Percentiles rank a stretch among this genome's conserved stretches.
These are phyloP conservation scores for Metopia argyrocephala DNA, from an alignment of 2,888 invertebrate genomes.

Conservation along the genomic window DNA sequence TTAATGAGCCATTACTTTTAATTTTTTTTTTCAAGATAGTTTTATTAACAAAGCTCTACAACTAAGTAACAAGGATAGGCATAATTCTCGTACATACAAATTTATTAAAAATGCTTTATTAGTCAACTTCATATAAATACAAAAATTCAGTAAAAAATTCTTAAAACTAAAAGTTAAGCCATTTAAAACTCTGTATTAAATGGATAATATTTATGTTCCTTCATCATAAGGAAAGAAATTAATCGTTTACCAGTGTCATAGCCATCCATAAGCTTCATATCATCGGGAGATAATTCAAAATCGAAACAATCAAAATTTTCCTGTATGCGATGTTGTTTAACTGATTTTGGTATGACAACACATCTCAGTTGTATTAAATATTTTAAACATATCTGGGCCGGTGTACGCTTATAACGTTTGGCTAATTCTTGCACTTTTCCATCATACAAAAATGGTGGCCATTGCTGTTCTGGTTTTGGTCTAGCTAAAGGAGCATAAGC, in stretches of 20 bases:
- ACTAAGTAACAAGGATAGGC: too few relatives aligned
- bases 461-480: slow-evolving; percentile 80
- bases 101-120: too few relatives aligned
- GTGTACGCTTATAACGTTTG: slow-evolving; percentile 81
- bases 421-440: slow-evolving; percentile 80
- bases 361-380: slow-evolving; percentile 81
- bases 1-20: too few relatives aligned
- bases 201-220: slow-evolving; percentile 74
- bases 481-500: slow-evolving; percentile 87
- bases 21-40: too few relatives aligned
- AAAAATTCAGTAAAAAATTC: neutral
- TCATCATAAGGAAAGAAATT: slow-evolving; percentile 75
- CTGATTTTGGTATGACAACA: slow-evolving; percentile 81
- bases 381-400: slow-evolving; percentile 82
- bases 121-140: too few relatives aligned
- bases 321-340: slow-evolving; percentile 79
- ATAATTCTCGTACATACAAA: too few relatives aligned
- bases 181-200: slow-evolving; percentile 73
- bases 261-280: slow-evolving; percentile 74
- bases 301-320: slow-evolving; percentile 82
- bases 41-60: too few relatives aligned
- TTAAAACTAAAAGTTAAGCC: neutral
- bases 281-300: slow-evolving; percentile 80
- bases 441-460: slow-evolving; percentile 78
- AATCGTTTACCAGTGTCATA: slow-evolving; percentile 72